A percentile compares a stretch with the other conserved stretches of the same genome.
phyloP scores from a whole-genome alignment of 2,113 vertebrate genomes.

The Anoplopoma fimbria region DNA sequence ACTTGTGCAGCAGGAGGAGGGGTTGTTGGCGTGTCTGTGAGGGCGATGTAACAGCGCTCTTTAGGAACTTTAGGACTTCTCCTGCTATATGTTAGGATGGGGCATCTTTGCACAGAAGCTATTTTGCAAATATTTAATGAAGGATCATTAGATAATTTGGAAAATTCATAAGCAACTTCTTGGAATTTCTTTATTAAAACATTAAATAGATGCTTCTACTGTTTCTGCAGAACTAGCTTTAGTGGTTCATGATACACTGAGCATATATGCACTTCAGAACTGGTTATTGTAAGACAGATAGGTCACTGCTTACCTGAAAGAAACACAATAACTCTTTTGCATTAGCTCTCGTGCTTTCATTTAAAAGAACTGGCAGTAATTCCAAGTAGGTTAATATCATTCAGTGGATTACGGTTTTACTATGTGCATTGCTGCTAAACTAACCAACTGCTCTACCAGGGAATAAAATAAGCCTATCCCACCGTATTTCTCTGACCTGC shows the following conservation, averaged over 20 bases:
- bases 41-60: slow-evolving; percentile 40
- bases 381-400: slow-evolving; percentile 80
- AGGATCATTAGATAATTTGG: slow-evolving; percentile 5
- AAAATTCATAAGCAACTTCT: slow-evolving; percentile 3
- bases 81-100: slow-evolving; percentile 50
- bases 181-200: slow-evolving; percentile 6
- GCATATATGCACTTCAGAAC: neutral
- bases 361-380: slow-evolving; percentile 58
- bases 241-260: neutral
- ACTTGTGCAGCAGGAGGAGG: slow-evolving; percentile 41
- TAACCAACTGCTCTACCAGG: slow-evolving; percentile 50
- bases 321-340: slow-evolving; percentile 29
- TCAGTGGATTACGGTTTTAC: slow-evolving; percentile 74
- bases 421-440: slow-evolving; percentile 34
- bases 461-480: slow-evolving; percentile 48
- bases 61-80: slow-evolving; percentile 46
- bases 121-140: slow-evolving; percentile 33
- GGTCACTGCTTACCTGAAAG: slow-evolving; percentile 7
- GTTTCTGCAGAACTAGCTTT: neutral
- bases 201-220: neutral
- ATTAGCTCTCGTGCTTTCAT: slow-evolving; percentile 40
- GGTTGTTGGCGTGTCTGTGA: slow-evolving; percentile 50
- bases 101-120: slow-evolving; percentile 30
- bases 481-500: slow-evolving; percentile 38
- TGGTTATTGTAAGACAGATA: neutral